These are phyloP conservation scores for Machimus rusticus DNA, from an alignment of 2,888 invertebrate species.

Conservation along the genomic window DNA sequence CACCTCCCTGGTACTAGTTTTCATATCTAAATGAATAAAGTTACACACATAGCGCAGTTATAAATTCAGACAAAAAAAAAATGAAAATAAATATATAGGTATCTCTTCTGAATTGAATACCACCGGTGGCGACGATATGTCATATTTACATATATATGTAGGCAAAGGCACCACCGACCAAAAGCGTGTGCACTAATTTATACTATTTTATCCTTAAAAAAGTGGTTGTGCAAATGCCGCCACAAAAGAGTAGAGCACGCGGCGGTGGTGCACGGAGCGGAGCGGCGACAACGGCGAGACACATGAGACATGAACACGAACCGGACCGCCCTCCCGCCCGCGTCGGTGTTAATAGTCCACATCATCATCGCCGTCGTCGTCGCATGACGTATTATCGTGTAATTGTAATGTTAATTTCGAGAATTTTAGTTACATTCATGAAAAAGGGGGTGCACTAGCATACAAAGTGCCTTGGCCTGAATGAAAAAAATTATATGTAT, in stretches of 20 bases:
- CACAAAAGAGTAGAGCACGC: not conserved
- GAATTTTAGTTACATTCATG: not conserved
- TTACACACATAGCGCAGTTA: slow-evolving; percentile 20
- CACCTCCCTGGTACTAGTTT: not conserved
- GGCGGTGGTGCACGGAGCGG: not conserved
- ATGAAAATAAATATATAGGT: not conserved
- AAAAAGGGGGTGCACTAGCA: not conserved
- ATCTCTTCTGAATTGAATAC: not conserved
- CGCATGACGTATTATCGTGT: not conserved
- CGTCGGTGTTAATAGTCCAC: not conserved
- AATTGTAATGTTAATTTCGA: not conserved
- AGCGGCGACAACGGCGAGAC: not conserved
- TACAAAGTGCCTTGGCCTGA: not conserved
- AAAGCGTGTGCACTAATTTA: slow-evolving; percentile 11
- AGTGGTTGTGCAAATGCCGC: slow-evolving; percentile 13
- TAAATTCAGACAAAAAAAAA: not conserved
- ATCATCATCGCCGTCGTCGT: not conserved
- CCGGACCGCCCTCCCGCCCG: not conserved
- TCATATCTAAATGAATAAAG: slow-evolving; percentile 16
- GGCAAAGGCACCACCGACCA: not conserved
- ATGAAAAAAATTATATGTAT: not conserved
- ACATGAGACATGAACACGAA: not conserved
- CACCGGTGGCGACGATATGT: not conserved
- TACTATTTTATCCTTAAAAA: slow-evolving; percentile 20
- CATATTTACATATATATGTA: slow-evolving; percentile 15